phyloP scores from a whole-genome alignment of 2,797 vertebrate species.

The Pseudotriccus pelzelni region DNA sequence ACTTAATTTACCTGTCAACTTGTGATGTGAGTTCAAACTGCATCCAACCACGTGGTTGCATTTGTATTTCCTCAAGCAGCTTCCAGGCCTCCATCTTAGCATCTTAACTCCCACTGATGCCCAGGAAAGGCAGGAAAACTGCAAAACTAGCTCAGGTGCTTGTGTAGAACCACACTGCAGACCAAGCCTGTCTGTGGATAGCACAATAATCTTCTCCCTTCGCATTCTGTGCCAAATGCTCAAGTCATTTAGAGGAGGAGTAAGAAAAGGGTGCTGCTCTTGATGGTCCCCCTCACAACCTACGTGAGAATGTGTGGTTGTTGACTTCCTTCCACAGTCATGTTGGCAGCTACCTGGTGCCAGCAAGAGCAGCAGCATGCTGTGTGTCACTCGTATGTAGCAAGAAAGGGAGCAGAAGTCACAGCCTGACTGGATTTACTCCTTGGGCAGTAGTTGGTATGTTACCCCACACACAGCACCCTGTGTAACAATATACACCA shows the following conservation, averaged over 20 bases:
- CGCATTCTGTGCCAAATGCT: neutral
- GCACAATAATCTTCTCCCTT: neutral
- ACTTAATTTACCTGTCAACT: neutral
- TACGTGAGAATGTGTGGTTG: accelerated
- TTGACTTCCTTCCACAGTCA: neutral
- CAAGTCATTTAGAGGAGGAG: neutral
- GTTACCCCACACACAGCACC: neutral
- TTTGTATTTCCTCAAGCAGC: neutral
- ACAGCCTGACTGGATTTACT: accelerated
- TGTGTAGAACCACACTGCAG: accelerated
- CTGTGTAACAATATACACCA: accelerated
- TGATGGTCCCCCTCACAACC: too few species aligned
- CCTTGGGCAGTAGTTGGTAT: accelerated
- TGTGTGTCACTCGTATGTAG: accelerated
- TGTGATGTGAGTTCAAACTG: neutral
- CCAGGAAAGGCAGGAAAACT: neutral
- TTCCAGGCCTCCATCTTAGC: neutral
- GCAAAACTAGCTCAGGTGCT: neutral
- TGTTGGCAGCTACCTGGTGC: neutral
- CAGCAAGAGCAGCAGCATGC: accelerated
- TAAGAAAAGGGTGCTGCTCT: neutral
- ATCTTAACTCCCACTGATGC: neutral
- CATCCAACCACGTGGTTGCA: neutral
- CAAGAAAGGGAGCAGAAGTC: neutral
- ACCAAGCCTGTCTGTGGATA: accelerated